These are phyloP conservation scores for Epinotia bilunana DNA, from an alignment of 2,888 invertebrate genomes.

Conservation along the genomic window DNA sequence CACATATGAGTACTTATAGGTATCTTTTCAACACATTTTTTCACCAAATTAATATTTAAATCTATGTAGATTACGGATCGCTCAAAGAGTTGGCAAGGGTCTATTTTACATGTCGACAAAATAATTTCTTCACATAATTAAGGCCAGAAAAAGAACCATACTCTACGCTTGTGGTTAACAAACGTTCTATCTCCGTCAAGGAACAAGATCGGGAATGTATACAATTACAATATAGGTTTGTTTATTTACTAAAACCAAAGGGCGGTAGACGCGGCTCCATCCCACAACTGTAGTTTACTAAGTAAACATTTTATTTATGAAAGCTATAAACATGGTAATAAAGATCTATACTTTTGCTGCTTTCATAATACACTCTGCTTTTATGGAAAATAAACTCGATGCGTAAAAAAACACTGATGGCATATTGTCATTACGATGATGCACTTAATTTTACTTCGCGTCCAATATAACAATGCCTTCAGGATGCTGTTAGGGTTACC, in stretches of 20 bases:
- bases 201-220: constrained; percentile 17
- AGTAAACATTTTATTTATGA: constrained; percentile 39
- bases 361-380: constrained; percentile 28
- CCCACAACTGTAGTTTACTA: constrained; percentile 21
- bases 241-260: constrained; percentile 38
- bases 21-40: constrained; percentile 27
- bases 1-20: constrained; percentile 10
- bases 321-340: constrained; percentile 24
- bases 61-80: constrained; percentile 43
- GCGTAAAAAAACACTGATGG: neutral
- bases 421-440: neutral
- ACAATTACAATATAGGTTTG: constrained; percentile 37
- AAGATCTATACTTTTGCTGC: constrained; percentile 15
- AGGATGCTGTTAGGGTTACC: too few relatives aligned
- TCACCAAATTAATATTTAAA: constrained; percentile 40
- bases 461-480: too few relatives aligned
- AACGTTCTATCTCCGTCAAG: constrained; percentile 20
- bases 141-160: neutral
- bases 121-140: constrained; percentile 22
- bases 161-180: neutral
- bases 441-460: neutral
- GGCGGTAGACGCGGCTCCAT: constrained; percentile 22
- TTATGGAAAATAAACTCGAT: constrained; percentile 13
- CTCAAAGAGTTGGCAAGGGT: constrained; percentile 33
- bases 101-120: constrained; percentile 27